These are phyloP conservation scores for Zeugodacus cucurbitae DNA, from an alignment of 1,140 invertebrate genomes.

Conservation along the genomic window DNA sequence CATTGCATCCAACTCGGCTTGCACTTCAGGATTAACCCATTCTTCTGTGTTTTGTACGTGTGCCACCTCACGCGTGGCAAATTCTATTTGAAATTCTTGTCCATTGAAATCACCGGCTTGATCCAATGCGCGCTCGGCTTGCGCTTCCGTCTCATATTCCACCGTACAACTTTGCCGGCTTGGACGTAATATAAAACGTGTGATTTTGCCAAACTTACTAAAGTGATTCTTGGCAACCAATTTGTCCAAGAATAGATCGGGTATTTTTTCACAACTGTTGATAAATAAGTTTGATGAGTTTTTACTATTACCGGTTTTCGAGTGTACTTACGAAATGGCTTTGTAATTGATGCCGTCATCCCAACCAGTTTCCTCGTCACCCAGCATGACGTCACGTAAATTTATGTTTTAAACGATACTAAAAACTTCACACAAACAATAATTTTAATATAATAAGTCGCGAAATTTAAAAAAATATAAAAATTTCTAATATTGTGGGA, in stretches of 20 bases:
- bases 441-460: background rate
- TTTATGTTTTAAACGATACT: background rate
- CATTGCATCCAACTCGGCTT: conserved; percentile 68
- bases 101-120: conserved; percentile 72
- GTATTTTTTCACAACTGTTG: conserved; percentile 73
- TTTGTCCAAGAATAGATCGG: conserved; percentile 72
- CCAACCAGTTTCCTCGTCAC: background rate
- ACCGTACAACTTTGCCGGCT: conserved; percentile 71
- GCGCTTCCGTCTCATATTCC: conserved; percentile 71
- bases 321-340: conserved; percentile 36
- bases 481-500: background rate
- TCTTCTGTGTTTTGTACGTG: conserved; percentile 59
- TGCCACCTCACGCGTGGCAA: conserved; percentile 56
- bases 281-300: background rate
- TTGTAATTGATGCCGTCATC: conserved; percentile 43
- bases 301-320: background rate
- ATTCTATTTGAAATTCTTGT: conserved; percentile 71
- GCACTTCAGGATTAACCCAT: conserved; percentile 67
- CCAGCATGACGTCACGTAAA: background rate
- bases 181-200: conserved; percentile 72
- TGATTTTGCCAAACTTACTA: conserved; percentile 72
- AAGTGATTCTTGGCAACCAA: conserved; percentile 74
- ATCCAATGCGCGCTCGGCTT: conserved; percentile 70
- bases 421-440: background rate
- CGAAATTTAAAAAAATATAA: background rate